These are phyloP conservation scores for Dicaeum eximium DNA, from an alignment of 2,113 vertebrate genomes.

Conservation along the genomic window DNA sequence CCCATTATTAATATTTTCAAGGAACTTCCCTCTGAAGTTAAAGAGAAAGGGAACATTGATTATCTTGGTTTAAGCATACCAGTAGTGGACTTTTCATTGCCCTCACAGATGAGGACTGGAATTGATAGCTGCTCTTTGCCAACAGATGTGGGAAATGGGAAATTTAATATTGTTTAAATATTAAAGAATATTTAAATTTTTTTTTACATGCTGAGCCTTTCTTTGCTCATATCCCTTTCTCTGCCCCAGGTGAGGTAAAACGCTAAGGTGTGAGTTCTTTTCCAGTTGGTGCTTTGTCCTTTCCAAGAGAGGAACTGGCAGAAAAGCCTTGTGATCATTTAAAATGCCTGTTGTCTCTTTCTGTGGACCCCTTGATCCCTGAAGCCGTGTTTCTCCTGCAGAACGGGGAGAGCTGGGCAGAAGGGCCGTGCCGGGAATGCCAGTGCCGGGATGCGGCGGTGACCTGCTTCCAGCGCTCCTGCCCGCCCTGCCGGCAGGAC, in stretches of 20 bases:
- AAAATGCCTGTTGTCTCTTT: not conserved
- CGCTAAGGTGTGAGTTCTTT: conserved; percentile 47
- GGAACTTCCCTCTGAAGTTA: not conserved
- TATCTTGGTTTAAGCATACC: not conserved
- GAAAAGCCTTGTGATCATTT: not conserved
- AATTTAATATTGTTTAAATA: not conserved
- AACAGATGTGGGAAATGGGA: not conserved
- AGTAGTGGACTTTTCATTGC: not conserved
- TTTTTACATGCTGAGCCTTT: not conserved
- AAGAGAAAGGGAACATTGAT: not conserved
- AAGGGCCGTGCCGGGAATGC: conserved; percentile 79
- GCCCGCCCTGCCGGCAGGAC: conserved; percentile 79
- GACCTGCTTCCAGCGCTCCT: conserved; percentile 84
- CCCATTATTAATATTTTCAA: not conserved
- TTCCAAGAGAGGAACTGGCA: not conserved
- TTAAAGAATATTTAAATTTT: not conserved
- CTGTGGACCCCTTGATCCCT: not conserved
- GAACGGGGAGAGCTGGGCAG: conserved; percentile 77
- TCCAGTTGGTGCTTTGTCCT: not conserved
- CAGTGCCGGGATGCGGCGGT: conserved; percentile 75
- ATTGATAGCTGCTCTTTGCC: not conserved
- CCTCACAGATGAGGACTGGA: not conserved
- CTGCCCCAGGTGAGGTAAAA: conserved; percentile 58
- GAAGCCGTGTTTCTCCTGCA: conserved; percentile 4
- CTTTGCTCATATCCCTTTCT: conserved; percentile 16